Conservation (phyloP, 2,113 vertebrate species). For the Mola mola region DNA sequence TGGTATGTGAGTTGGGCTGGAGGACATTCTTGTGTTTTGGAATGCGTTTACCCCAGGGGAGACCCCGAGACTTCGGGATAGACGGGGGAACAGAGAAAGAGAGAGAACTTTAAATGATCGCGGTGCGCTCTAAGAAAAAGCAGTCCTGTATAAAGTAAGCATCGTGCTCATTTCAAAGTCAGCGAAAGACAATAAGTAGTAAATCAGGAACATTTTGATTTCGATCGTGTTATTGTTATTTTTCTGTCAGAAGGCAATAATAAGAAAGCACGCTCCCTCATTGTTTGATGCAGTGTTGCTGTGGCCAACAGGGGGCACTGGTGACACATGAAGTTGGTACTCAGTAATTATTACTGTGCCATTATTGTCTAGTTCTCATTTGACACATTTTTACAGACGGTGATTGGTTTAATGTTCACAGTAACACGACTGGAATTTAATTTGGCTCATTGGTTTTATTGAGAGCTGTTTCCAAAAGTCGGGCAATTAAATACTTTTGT, state of each 20-base stretch:
- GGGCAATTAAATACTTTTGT: no score
- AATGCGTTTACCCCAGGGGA: constrained; percentile 86
- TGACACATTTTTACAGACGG: no score
- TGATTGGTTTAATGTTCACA: no score
- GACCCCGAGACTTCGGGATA: constrained; percentile 78
- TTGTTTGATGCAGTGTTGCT: neutral
- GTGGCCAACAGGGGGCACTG: constrained; percentile 72
- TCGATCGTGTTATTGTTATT: constrained; percentile 6
- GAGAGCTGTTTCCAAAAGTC: no score
- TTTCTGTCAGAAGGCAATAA: constrained; percentile 10
- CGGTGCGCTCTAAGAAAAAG: no score
- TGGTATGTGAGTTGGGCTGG: constrained; percentile 80
- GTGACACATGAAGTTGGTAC: constrained; percentile 39
- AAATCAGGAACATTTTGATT: neutral
- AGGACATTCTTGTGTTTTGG: constrained; percentile 87
- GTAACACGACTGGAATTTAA: no score
- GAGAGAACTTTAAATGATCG: constrained; percentile 29
- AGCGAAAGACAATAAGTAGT: constrained; percentile 23
- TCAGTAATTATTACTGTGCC: no score
- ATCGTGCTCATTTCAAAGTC: no score
- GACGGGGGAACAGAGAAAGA: constrained; percentile 34
- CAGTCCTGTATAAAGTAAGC: no score
- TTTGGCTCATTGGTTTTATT: no score
- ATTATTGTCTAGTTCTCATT: no score
- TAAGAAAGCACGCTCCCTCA: constrained; percentile 34